These are phyloP conservation scores for Archivesica marissinica DNA, from an alignment of 1,140 invertebrate species.

Conservation along the genomic window DNA sequence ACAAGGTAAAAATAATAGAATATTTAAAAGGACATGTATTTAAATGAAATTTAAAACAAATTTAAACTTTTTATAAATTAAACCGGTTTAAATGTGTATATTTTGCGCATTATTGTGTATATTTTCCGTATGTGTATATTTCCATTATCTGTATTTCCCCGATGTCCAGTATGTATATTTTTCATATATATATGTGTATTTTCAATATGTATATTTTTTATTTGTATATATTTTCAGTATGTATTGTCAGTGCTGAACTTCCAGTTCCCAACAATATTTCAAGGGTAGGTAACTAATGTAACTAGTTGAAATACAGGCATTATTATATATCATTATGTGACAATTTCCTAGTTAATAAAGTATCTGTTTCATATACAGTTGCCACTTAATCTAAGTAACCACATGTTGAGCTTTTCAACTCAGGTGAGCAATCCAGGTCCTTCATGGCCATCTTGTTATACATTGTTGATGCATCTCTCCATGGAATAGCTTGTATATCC, in stretches of 20 bases:
- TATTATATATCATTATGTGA: no score
- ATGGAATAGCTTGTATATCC: neutral
- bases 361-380: no score
- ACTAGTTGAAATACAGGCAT: no score
- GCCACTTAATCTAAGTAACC: no score
- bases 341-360: no score
- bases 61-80: neutral
- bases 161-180: neutral
- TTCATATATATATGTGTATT: neutral
- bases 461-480: neutral
- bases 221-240: slow-evolving; percentile 77
- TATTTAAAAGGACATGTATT: neutral
- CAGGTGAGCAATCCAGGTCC: neutral
- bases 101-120: neutral
- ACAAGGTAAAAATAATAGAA: no score
- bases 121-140: neutral
- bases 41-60: neutral
- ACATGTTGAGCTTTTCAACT: neutral
- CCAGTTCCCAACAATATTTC: slow-evolving; percentile 84
- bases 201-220: neutral
- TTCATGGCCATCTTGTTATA: no score
- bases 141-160: neutral
- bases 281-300: slow-evolving; percentile 75
- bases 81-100: neutral
- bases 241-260: slow-evolving; percentile 83